Base-by-base conservation (phyloP, 2,797 vertebrate genomes). In the Pseudochaenichthys georgianus region DNA sequence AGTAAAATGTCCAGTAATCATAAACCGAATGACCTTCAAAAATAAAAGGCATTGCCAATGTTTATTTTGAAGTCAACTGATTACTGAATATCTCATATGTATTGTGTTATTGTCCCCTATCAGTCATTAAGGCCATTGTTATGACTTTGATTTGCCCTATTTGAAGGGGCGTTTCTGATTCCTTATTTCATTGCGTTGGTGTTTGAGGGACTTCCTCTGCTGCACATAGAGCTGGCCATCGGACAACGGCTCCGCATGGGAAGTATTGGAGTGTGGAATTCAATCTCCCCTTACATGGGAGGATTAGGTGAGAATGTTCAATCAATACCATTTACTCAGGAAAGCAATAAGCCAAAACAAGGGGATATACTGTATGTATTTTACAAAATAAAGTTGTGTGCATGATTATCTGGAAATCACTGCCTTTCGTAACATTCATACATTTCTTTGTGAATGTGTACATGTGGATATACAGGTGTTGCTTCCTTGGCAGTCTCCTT, bases 141-240 rank as follows among this genome's bases (percentile, higher is more conserved):
- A 4, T 72, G 31, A 58, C 48, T 84, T 16, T 28, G 28, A 51
- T 84, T 70, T 28, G 23, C 23, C 23, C 23, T 28, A 28, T 28
- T 28, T 6, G 84, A 64, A 97, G 97, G 96, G 3, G 95, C 96
- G 0, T 97, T 97, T 87, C 90, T 97, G 79, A 94, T 97, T 55
- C 96, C 96, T 3, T 97, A 97, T 64, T 1, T 90, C 70, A 88
- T 96, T 0, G 95, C 95, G 3, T 88, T 97, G 79, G 75, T 95
- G 77, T 90, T 96, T 0, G 95, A 97, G 92, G 96, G 96, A 61
- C 94, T 97, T 52, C 97, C 96, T 0, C 76, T 98, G 57, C 87
- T 98, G 59, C 87, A 96, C 57, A 88, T 97, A 0, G 96, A 97
- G 75, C 85, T 97, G 12, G 96, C 96, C 64, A 90, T 96, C 0